Evolutionary conservation across 2,888 invertebrate genomes (phyloP).

Genomic region (Sminthurides aquaticus): DNA sequence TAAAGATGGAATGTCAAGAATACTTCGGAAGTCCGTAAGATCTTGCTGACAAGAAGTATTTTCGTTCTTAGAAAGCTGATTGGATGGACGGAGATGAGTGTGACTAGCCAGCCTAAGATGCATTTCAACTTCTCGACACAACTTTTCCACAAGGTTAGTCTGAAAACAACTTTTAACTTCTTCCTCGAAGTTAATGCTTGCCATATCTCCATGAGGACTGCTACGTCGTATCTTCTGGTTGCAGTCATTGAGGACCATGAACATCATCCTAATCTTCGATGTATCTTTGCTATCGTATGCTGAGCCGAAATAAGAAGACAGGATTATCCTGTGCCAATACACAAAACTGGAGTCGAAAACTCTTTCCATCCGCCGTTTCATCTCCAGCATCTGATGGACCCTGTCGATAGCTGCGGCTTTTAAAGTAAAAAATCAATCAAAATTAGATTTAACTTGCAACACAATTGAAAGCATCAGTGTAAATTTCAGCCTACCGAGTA

Average conservation of each 20-base stretch:
- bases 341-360: slow-evolving; percentile 69
- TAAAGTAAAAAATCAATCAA: not conserved
- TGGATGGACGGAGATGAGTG: slow-evolving; percentile 58
- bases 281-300: slow-evolving; percentile 60
- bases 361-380: slow-evolving; percentile 54
- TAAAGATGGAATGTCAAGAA: no score
- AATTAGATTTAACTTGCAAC: no score
- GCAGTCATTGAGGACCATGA: slow-evolving; percentile 38
- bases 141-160: slow-evolving; percentile 52
- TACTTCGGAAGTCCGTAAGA: no score
- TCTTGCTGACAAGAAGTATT: no score
- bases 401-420: slow-evolving; percentile 54
- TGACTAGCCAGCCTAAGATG: slow-evolving; percentile 87
- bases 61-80: no score
- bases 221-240: slow-evolving; percentile 21
- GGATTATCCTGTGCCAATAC: slow-evolving; percentile 70
- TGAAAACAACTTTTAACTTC: slow-evolving; percentile 35
- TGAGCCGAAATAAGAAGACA: slow-evolving; percentile 68
- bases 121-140: slow-evolving; percentile 83
- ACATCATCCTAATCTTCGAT: slow-evolving; percentile 29
- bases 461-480: no score
- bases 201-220: slow-evolving; percentile 28
- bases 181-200: slow-evolving; percentile 21
- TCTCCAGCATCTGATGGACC: slow-evolving; percentile 58
- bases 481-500: slow-evolving; percentile 49